Percentiles rank a stretch among this genome's conserved stretches.
Evolutionary conservation across 2,888 invertebrate genomes (phyloP).

Genomic region (Altica lythri): DNA sequence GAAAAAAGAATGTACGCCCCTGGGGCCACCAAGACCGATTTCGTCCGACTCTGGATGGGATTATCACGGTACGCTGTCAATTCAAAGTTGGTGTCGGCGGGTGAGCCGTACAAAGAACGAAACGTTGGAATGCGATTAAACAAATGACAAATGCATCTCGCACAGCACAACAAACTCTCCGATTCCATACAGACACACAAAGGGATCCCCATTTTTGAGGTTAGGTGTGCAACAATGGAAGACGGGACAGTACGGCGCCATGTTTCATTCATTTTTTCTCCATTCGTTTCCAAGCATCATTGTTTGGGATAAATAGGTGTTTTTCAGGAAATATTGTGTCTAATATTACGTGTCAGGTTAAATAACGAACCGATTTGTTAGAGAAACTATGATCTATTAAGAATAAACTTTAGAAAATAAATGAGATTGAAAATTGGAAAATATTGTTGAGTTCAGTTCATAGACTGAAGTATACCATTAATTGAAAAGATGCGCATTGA

Average conservation of each 20-base stretch:
- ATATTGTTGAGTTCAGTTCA: no score
- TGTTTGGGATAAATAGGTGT: slow-evolving; percentile 20
- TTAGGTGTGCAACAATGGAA: slow-evolving; percentile 31
- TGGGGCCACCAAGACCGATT: slow-evolving; percentile 33
- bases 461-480: no score
- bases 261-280: slow-evolving; percentile 42
- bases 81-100: slow-evolving; percentile 35
- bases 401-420: no score
- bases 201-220: slow-evolving; percentile 36
- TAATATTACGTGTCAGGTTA: no score
- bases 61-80: slow-evolving; percentile 41
- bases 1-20: no score
- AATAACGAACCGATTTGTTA: background rate
- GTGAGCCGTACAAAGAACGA: slow-evolving; percentile 35
- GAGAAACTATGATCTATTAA: no score
- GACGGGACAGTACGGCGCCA: slow-evolving; percentile 44
- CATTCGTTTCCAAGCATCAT: slow-evolving; percentile 12
- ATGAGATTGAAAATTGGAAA: no score
- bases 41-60: slow-evolving; percentile 29
- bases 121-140: slow-evolving; percentile 44
- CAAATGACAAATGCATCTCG: slow-evolving; percentile 43
- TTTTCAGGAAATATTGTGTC: no score
- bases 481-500: no score
- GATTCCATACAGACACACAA: slow-evolving; percentile 31
- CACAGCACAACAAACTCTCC: slow-evolving; percentile 26